Conservation (phyloP, 2,113 vertebrate genomes). For the Callospermophilus lateralis region DNA sequence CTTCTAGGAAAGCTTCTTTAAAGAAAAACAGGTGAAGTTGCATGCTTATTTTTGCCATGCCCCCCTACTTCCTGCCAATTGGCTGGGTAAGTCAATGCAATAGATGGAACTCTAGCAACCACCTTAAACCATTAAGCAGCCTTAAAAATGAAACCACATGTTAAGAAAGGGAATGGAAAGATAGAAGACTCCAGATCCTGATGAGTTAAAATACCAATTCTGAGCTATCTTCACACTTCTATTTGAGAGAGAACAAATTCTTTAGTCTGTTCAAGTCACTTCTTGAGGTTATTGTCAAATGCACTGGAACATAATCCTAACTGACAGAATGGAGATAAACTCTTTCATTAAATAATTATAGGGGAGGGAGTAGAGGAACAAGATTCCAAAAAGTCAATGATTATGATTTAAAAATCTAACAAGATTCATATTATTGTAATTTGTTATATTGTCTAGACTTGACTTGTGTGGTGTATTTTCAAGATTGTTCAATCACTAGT, state of each 20-base stretch:
- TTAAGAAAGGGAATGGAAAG: not conserved
- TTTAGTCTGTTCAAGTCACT: not conserved
- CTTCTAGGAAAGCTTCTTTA: not conserved
- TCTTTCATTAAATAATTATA: not conserved
- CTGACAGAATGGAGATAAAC: not conserved
- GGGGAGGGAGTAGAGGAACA: rapidly evolving
- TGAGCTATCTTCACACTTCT: not conserved
- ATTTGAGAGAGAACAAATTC: not conserved
- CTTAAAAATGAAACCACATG: not conserved
- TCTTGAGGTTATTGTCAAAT: constrained; percentile 7
- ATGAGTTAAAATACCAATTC: not conserved
- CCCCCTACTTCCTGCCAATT: not conserved
- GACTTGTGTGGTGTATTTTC: not conserved
- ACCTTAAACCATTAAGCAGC: not conserved
- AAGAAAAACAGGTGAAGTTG: not conserved
- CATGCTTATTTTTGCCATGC: not conserved
- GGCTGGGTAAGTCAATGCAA: not conserved
- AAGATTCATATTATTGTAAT: not conserved
- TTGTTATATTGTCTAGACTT: not conserved
- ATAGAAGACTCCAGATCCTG: not conserved
- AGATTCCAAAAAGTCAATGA: not conserved
- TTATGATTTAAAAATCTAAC: constrained; percentile 33
- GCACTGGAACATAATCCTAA: not conserved
- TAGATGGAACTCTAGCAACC: not conserved
- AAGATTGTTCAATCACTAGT: not conserved